A percentile compares a stretch with the other conserved stretches of the same genome.
These are phyloP conservation scores for Drosophila paranaensis DNA, from an alignment of 2,888 invertebrate genomes.

Conservation along the genomic window DNA sequence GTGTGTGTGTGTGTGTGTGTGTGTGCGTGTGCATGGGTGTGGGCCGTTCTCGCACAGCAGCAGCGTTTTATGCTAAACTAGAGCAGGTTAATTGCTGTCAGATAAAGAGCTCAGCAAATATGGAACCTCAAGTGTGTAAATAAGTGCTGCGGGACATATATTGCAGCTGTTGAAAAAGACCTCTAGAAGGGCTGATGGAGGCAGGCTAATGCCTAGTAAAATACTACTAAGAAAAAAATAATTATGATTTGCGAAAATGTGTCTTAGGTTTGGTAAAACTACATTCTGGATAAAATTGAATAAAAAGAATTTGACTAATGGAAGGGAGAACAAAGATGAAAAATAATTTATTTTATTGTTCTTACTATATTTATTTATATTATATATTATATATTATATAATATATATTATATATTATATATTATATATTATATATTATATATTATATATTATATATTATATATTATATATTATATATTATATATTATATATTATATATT, in stretches of 20 bases:
- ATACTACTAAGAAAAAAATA: neutral
- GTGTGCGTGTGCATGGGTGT: constrained; percentile 28
- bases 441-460: neutral
- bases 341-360: too few species aligned
- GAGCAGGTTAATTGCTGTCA: constrained; percentile 48
- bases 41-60: constrained; percentile 42
- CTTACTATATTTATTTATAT: too few species aligned
- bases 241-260: neutral
- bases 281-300: neutral
- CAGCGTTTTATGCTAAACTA: constrained; percentile 25
- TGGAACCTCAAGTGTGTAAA: constrained; percentile 9
- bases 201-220: neutral
- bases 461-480: constrained; percentile 1
- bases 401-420: neutral
- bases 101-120: constrained; percentile 42
- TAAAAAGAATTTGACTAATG: neutral
- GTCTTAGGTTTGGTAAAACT: neutral
- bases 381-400: neutral
- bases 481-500: constrained; percentile 1
- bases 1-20: constrained; percentile 15
- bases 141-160: constrained; percentile 9
- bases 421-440: neutral
- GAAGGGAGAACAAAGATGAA: neutral
- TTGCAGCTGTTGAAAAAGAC: neutral
- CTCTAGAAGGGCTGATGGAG: neutral